Percentiles rank a stretch among this genome's conserved stretches.
Conservation (phyloP, 2,888 invertebrate species). For the Brachyptera risi region DNA sequence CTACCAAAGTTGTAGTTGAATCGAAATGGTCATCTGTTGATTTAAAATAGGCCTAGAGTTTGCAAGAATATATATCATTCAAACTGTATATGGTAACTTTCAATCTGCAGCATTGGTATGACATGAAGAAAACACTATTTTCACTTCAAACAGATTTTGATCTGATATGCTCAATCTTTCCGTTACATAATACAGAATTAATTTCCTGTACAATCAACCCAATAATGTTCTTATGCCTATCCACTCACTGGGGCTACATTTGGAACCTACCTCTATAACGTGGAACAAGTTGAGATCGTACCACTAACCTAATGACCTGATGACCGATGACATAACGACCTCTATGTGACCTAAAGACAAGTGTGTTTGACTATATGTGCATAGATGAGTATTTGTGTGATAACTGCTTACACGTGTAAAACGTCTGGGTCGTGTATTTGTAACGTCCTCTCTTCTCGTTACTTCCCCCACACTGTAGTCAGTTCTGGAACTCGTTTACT, state of each 20-base stretch:
- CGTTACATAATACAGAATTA: background rate
- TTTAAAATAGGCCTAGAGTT: too few relatives aligned
- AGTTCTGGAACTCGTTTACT: constrained; percentile 98
- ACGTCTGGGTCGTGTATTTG: constrained; percentile 35
- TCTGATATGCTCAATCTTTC: background rate
- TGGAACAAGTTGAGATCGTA: too few relatives aligned
- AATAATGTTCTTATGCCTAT: too few relatives aligned
- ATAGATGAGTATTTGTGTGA: constrained; percentile 37
- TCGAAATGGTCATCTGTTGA: too few relatives aligned
- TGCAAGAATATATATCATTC: too few relatives aligned
- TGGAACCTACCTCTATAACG: too few relatives aligned
- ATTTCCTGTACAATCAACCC: background rate
- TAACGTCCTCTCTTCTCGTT: constrained; percentile 63
- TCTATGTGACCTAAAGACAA: constrained; percentile 18
- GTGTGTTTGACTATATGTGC: constrained; percentile 29
- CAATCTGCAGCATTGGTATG: too few relatives aligned
- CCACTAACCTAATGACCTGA: background rate
- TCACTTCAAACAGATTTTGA: background rate
- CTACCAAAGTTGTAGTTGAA: too few relatives aligned
- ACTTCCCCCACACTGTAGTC: constrained; percentile 66
- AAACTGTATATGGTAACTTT: too few relatives aligned
- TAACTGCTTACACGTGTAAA: constrained; percentile 25
- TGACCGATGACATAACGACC: too few relatives aligned
- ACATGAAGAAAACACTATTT: background rate
- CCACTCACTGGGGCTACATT: too few relatives aligned